Base-by-base conservation (phyloP, 92 coral and sea anemone species). In the Anthopleura xanthogrammica region DNA sequence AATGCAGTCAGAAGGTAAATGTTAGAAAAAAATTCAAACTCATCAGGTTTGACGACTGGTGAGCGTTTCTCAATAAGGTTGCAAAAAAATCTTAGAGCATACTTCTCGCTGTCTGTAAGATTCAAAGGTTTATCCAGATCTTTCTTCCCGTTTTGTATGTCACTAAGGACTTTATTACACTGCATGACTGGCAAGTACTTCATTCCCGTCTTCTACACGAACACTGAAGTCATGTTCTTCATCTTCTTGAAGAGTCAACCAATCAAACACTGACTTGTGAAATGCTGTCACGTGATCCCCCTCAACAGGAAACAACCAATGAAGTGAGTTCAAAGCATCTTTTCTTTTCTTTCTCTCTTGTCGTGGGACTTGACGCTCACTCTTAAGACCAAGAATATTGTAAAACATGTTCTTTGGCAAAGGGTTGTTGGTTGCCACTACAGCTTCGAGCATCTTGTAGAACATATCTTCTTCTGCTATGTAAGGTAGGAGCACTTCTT, bases 361-460 rank as follows among this genome's bases (percentile, higher is more conserved):
- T 1, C 60, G 74, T 9, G 46, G 82, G 52, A 36, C 64, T n/a
- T 76, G 50, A 0, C 66, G 73, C 56, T 41, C 60, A 39, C 57
- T 84, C 41, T 66, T 58, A 55, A 79, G 71, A 77, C 89, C 73
- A 72, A 86, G 74, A n/a, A 80, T 86, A 42, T 74, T 65, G 40
- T 77, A 75, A 52, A 80, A 23, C 71, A 86, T 41, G 40, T 65
- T 52, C 72, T 80, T 82, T 39, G 83, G 85, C 55, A 86, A 73
- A 40, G 85, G 85, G 48, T 48, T 58, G 66, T 79, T 17, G 29
- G 83, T 41, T 1, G 83, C 52, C 48, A 60, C 83, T 58, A 79
- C 83, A 57, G 83, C 83, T 41, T 68, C 89, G 20, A 86, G 89
- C 66, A 86, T 79, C 41, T 86, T 60, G 29, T 65, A 86, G 62